A percentile compares a stretch with the other conserved stretches of the same genome.
These are phyloP conservation scores for Lagria hirta DNA, from an alignment of 2,888 invertebrate genomes.

Conservation along the genomic window DNA sequence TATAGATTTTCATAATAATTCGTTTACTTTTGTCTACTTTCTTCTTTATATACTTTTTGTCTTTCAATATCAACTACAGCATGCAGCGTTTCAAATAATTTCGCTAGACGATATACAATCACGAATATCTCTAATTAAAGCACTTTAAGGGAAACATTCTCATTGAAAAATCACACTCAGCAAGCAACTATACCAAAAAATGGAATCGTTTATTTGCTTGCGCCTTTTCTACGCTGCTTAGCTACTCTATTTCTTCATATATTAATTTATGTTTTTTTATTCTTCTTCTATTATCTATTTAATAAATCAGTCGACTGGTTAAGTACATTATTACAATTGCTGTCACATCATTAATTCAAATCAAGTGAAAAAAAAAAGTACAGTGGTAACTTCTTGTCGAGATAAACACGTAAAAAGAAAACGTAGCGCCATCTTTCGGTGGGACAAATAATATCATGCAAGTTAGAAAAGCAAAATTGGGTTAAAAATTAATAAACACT, in stretches of 20 bases:
- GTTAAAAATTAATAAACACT: no score
- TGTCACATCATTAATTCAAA: constrained; percentile 6
- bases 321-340: constrained; percentile 26
- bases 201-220: constrained; percentile 13
- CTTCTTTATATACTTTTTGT: no score
- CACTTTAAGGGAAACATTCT: constrained; percentile 26
- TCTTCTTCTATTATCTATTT: constrained; percentile 13
- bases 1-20: no score
- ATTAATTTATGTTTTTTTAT: no score
- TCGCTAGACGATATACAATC: no score
- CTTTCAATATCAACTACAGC: no score
- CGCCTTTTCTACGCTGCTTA: constrained; percentile 14
- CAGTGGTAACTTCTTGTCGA: not conserved
- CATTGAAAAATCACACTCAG: constrained; percentile 11
- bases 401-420: not conserved
- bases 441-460: no score
- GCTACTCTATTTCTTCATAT: constrained; percentile 18
- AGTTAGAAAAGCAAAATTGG: no score
- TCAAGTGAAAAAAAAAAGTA: not conserved
- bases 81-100: no score
- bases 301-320: constrained; percentile 28
- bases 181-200: constrained; percentile 10
- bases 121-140: constrained; percentile 25
- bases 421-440: not conserved
- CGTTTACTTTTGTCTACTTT: no score